Percentiles rank a stretch among this genome's conserved stretches.
Conservation (phyloP, 23 tunicate species). For the Ascidia mentula region DNA sequence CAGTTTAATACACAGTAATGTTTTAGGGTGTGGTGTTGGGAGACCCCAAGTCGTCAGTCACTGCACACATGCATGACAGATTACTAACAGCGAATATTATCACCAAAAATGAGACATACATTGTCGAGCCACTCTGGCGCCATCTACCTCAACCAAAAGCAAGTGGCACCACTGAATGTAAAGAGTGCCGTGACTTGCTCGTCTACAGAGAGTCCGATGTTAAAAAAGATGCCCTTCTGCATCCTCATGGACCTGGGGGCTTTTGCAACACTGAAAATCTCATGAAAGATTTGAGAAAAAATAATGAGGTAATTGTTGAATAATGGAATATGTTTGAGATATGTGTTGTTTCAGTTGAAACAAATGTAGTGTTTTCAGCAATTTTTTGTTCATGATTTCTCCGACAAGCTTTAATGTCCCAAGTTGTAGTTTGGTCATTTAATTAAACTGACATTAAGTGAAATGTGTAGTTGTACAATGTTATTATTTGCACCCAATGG, state of each 20-base stretch:
- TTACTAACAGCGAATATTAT: constrained; percentile 52
- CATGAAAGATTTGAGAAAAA: constrained; percentile 48
- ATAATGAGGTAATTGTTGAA: constrained; percentile 1
- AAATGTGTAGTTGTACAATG: neutral
- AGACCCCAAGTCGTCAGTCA: constrained; percentile 58
- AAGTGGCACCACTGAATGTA: neutral
- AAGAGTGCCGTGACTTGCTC: constrained; percentile 29
- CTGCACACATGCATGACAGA: constrained; percentile 58
- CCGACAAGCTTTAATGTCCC: too few species aligned
- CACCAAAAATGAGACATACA: constrained; percentile 66
- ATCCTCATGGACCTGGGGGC: constrained; percentile 42
- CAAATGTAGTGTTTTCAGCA: too few species aligned
- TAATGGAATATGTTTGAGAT: neutral
- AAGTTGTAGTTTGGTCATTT: too few species aligned
- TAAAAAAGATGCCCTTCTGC: constrained; percentile 24
- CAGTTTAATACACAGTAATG: neutral
- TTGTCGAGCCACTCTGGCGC: constrained; percentile 89
- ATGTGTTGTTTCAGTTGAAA: too few species aligned
- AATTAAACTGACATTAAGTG: too few species aligned
- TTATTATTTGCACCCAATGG: neutral
- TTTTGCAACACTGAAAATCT: constrained; percentile 53
- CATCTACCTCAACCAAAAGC: constrained; percentile 47
- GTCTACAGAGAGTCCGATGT: constrained; percentile 77
- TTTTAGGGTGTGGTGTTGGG: constrained; percentile 77
- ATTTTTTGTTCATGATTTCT: too few species aligned